phyloP scores from a whole-genome alignment of 2,113 vertebrate species.

The Anguilla rostrata region DNA sequence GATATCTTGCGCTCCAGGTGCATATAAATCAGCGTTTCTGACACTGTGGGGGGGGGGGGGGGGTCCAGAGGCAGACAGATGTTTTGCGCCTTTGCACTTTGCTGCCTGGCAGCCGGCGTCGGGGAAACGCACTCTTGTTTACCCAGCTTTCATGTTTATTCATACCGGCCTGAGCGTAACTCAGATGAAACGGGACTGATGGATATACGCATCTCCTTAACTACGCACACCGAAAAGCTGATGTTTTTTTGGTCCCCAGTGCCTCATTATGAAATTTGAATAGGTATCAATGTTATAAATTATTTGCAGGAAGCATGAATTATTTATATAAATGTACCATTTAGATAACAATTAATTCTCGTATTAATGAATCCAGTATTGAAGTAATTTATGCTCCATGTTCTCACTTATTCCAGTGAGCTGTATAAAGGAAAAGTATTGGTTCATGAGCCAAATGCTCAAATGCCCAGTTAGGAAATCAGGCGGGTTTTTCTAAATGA shows the following conservation, averaged over 20 bases:
- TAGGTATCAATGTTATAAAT: not conserved
- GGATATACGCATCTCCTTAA: not conserved
- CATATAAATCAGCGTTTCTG: conserved; percentile 71
- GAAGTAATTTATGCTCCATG: not conserved
- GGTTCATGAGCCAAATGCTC: not conserved
- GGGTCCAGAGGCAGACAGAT: conserved; percentile 69
- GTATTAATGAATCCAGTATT: not conserved
- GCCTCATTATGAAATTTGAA: not conserved
- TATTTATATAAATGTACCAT: not conserved
- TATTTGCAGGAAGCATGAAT: not conserved
- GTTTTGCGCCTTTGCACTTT: conserved; percentile 56
- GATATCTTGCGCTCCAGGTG: conserved; percentile 73
- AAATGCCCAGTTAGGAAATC: not conserved
- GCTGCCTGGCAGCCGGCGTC: not conserved
- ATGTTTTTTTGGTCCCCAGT: not conserved
- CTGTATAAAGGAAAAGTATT: not conserved
- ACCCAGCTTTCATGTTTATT: not conserved
- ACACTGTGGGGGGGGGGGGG: conserved; percentile 56
- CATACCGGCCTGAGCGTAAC: not conserved
- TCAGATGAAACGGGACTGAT: not conserved
- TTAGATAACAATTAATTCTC: not conserved
- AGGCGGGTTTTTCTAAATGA: not conserved
- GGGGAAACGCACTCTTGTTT: not conserved
- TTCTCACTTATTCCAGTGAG: not conserved
- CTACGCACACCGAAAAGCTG: too few relatives aligned